Percentiles rank a stretch among this genome's conserved stretches.
Evolutionary conservation across 2,888 invertebrate genomes (phyloP).

Genomic region (Lithophane leautieri): DNA sequence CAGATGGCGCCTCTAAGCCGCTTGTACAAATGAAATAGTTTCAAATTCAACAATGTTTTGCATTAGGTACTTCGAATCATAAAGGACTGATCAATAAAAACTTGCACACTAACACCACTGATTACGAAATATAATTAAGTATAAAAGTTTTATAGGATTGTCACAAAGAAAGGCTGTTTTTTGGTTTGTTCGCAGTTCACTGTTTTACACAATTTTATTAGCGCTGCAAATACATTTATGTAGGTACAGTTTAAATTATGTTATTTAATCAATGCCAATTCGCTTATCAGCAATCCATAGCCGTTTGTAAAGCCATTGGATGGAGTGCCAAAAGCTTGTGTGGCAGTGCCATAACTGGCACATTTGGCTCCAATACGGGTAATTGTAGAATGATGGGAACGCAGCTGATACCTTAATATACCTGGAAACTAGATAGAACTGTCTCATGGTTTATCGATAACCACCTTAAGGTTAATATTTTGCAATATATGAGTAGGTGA

Average conservation of each 20-base stretch:
- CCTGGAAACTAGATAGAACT: conserved; percentile 5
- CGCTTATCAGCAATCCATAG: conserved; percentile 8
- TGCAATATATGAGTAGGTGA: not conserved
- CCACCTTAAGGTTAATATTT: too few relatives aligned
- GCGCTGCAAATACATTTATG: too few relatives aligned
- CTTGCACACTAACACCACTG: not conserved
- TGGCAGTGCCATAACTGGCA: conserved; percentile 24
- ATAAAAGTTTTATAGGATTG: not conserved
- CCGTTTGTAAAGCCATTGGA: not conserved
- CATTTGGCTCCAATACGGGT: conserved; percentile 45
- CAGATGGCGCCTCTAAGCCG: conserved; percentile 50
- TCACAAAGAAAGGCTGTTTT: conserved; percentile 1
- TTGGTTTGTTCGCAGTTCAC: not conserved
- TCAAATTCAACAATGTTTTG: not conserved
- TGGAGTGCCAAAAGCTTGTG: conserved; percentile 40
- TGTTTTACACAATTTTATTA: too few relatives aligned
- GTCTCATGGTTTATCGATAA: not conserved
- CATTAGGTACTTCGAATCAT: not conserved
- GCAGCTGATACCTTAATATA: conserved; percentile 13
- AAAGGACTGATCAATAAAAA: conserved; percentile 31
- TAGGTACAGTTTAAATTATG: too few relatives aligned
- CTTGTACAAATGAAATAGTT: not conserved
- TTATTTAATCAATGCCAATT: conserved; percentile 1
- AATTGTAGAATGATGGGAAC: conserved; percentile 18
- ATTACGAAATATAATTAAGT: not conserved